Base-by-base conservation (phyloP, 2,113 vertebrate species). In the Egretta garzetta region DNA sequence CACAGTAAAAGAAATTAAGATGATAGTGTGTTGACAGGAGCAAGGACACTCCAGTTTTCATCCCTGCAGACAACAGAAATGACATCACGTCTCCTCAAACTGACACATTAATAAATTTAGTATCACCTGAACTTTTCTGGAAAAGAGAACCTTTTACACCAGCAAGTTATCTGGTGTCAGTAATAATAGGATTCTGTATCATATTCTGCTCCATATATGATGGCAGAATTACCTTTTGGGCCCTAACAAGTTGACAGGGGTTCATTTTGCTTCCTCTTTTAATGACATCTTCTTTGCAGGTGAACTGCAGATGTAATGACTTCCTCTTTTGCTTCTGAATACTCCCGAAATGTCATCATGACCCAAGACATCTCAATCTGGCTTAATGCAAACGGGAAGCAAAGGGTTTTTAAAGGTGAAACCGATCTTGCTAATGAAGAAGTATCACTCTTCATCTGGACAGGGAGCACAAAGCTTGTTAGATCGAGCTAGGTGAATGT, bases 51-150 rank as follows among this genome's bases (percentile, higher is more conserved):
- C 98, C 97, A 93, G 97, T 99, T 98, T 98, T 98, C 98, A 98
- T 98, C 97, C 98, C 98, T 95, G 91, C 97, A 98, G 99, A 99
- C 98, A 98, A 98, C 98, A 98, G 98, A 98, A 98, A 97, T 98
- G 99, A 98, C 98, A 98, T 99, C 98, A 98, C 97, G 50, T 98
- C 98, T 96, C 96, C 97, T 98, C 98, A 98, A 97, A 98, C 97
- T 99, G 98, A 98, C 98, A 98, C 98, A 97, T 98, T 99, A 99
- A 99, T 99, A 99, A 99, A 99, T 99, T 99, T 98, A 98, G 98
- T 98, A 99, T 98, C 99, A 99, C 98, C 99, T 99, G 99, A 99
- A 99, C 98, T 99, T 99, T 98, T 98, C 98, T 98, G 97, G 98
- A 88, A 97, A 98, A 96, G 93, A 95, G 91, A 98, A 98, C 98